Evolutionary conservation across 2,888 invertebrate genomes (phyloP).

Genomic region (Drosophila kuntzei): DNA sequence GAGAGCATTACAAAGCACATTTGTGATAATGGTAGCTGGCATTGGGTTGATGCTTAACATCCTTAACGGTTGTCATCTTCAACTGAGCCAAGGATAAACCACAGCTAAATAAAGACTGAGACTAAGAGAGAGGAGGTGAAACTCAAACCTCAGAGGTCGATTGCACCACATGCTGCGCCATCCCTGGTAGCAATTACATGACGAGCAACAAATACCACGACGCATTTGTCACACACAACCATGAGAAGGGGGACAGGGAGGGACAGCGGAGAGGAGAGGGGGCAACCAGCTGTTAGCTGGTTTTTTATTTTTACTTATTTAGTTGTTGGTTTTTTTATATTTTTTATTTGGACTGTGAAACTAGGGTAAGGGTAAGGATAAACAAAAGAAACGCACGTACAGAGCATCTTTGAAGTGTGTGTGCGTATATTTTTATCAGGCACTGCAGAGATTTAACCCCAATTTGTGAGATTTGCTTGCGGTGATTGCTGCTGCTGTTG

Average conservation of each 20-base stretch:
- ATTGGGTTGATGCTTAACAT: conserved; percentile 14
- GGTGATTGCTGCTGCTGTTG: conserved; percentile 67
- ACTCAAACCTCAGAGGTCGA: conserved; percentile 25
- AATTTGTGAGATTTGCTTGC: conserved; percentile 82
- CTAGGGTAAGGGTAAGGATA: conserved; percentile 72
- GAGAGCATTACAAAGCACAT: conserved; percentile 50
- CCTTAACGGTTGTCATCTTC: conserved; percentile 27
- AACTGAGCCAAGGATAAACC: conserved; percentile 65
- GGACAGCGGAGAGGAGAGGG: neutral
- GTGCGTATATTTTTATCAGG: conserved; percentile 80
- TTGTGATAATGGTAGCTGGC: conserved; percentile 35
- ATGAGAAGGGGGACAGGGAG: conserved; percentile 15
- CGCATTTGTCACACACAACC: conserved; percentile 79
- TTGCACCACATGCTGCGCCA: conserved; percentile 65
- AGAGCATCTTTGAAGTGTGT: conserved; percentile 68
- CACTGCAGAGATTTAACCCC: conserved; percentile 80
- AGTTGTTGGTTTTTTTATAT: conserved; percentile 29
- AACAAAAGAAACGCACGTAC: conserved; percentile 73
- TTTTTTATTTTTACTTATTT: conserved; percentile 58
- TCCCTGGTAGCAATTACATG: conserved; percentile 73
- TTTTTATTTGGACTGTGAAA: conserved; percentile 25
- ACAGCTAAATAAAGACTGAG: conserved; percentile 7
- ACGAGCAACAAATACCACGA: conserved; percentile 71
- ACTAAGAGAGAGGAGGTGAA: neutral
- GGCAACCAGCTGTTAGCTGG: conserved; percentile 74